Conservation (phyloP, 2,113 vertebrate species). For the Scolopax mira region DNA sequence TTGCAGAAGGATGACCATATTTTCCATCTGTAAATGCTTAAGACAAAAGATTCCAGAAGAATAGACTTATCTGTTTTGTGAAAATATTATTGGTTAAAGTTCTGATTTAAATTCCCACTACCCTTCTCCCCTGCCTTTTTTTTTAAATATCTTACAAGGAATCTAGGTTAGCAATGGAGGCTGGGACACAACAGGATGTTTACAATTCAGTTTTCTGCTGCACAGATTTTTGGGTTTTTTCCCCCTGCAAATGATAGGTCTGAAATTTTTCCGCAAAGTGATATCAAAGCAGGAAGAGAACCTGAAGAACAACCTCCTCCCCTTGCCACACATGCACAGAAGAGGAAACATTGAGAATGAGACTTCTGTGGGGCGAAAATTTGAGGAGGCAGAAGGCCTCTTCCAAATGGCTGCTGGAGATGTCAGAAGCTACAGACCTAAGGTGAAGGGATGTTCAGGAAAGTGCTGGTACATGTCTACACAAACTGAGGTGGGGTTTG, state of each 20-base stretch:
- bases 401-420: background rate
- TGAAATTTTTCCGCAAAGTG: background rate
- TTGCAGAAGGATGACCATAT: background rate
- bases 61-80: background rate
- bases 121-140: background rate
- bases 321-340: background rate
- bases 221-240: background rate
- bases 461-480: background rate
- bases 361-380: background rate
- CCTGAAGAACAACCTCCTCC: background rate
- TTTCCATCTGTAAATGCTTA: constrained; percentile 44
- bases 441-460: background rate
- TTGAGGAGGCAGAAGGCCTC: background rate
- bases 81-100: background rate
- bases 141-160: background rate
- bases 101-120: background rate
- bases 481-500: background rate
- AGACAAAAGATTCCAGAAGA: background rate
- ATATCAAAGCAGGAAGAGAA: background rate
- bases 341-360: background rate
- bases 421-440: background rate
- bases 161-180: background rate
- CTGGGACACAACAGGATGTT: background rate
- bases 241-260: background rate
- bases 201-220: background rate